phyloP scores from a whole-genome alignment of 64 coral and sea anemone genomes.

The Exaiptasia diaphana region DNA sequence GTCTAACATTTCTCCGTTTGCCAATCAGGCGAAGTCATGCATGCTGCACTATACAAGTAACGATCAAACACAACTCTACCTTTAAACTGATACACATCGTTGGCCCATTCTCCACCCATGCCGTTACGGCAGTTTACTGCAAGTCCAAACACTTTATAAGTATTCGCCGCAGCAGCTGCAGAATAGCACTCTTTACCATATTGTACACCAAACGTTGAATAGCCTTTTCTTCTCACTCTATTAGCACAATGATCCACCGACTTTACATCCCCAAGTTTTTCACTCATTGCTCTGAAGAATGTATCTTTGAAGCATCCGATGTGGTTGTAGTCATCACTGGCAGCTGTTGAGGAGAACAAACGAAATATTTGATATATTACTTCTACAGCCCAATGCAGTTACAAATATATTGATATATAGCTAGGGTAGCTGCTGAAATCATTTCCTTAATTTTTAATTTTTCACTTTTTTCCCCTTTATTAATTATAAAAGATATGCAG shows the following conservation, averaged over 20 bases:
- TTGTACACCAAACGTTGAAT: background rate
- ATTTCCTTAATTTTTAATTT: no score
- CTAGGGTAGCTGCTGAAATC: no score
- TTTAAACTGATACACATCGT: background rate
- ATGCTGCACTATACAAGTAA: no score
- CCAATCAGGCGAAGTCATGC: no score
- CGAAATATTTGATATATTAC: no score
- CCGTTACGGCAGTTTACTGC: background rate
- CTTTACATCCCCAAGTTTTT: background rate
- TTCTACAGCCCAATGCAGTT: no score
- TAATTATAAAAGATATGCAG: no score
- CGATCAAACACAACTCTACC: no score
- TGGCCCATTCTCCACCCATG: slow-evolving; percentile 2
- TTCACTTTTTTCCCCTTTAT: no score
- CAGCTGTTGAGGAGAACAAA: background rate
- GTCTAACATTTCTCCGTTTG: no score
- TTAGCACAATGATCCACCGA: background rate
- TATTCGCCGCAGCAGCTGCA: background rate
- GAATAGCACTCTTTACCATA: slow-evolving; percentile 4
- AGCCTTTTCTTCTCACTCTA: background rate
- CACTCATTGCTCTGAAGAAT: background rate
- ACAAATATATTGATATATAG: no score
- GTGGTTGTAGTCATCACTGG: background rate
- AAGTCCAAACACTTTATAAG: background rate
- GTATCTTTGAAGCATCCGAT: background rate